phyloP scores from a whole-genome alignment of 2,797 vertebrate genomes.

The Eulemur coronatus region DNA sequence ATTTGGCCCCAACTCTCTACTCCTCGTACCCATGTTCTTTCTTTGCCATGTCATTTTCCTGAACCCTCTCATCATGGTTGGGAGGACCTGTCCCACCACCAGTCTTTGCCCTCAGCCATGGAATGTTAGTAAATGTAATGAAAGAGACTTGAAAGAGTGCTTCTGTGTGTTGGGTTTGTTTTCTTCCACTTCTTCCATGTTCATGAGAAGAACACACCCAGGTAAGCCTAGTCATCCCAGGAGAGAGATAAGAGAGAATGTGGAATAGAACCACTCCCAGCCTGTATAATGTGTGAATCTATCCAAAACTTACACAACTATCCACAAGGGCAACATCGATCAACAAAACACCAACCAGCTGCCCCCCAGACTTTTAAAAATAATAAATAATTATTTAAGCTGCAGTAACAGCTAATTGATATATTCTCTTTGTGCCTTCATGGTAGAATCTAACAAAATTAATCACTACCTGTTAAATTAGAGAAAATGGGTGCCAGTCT shows the following conservation, averaged over 20 bases:
- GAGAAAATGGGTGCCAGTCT: not conserved
- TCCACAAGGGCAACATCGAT: not conserved
- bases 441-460: not conserved
- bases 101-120: not conserved
- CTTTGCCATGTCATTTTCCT: not conserved
- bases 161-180: not conserved
- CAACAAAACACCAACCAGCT: not conserved
- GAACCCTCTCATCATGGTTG: not conserved
- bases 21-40: not conserved
- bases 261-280: not conserved
- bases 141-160: not conserved
- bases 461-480: not conserved
- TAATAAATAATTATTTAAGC: not conserved
- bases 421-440: not conserved
- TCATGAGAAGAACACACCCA: not conserved
- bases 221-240: not conserved
- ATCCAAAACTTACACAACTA: not conserved
- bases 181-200: not conserved
- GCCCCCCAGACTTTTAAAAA: not conserved
- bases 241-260: not conserved
- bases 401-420: not conserved
- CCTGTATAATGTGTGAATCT: not conserved
- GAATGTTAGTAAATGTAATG: not conserved
- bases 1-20: not conserved
- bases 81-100: not conserved